These are phyloP conservation scores for Drosophila borealis DNA, from an alignment of 2,888 invertebrate species.

Conservation along the genomic window DNA sequence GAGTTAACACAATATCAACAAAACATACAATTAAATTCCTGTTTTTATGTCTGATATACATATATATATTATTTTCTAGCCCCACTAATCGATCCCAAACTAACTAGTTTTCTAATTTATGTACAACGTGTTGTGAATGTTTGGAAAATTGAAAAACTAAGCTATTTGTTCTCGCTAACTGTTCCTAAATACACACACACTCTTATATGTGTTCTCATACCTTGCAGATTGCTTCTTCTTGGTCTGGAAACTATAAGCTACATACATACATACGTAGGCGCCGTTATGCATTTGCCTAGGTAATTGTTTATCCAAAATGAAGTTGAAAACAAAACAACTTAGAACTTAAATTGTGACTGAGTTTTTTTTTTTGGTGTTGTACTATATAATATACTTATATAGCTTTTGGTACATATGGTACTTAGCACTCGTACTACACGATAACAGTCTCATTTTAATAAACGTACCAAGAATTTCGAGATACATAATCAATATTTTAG, in stretches of 20 bases:
- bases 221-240: conserved; percentile 12
- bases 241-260: conserved; percentile 27
- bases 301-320: conserved; percentile 9
- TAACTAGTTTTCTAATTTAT: not conserved
- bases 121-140: not conserved
- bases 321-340: conserved; percentile 11
- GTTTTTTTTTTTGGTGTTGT: conserved; percentile 19
- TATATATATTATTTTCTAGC: not conserved
- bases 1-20: not conserved
- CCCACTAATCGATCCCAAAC: not conserved
- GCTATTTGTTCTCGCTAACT: not conserved
- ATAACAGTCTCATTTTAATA: conserved; percentile 24
- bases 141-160: not conserved
- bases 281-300: conserved; percentile 8
- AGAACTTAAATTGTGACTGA: conserved; percentile 21
- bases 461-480: conserved; percentile 33
- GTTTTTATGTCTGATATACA: not conserved
- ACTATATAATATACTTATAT: conserved; percentile 23
- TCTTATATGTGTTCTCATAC: not conserved
- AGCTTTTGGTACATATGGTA: conserved; percentile 19
- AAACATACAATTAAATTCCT: not conserved
- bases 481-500: conserved; percentile 42
- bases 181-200: too few species aligned
- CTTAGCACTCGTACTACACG: conserved; percentile 42
- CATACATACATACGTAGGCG: conserved; percentile 29